These are phyloP conservation scores for Diachrysia chrysitis DNA, from an alignment of 2,888 invertebrate genomes.

Conservation along the genomic window DNA sequence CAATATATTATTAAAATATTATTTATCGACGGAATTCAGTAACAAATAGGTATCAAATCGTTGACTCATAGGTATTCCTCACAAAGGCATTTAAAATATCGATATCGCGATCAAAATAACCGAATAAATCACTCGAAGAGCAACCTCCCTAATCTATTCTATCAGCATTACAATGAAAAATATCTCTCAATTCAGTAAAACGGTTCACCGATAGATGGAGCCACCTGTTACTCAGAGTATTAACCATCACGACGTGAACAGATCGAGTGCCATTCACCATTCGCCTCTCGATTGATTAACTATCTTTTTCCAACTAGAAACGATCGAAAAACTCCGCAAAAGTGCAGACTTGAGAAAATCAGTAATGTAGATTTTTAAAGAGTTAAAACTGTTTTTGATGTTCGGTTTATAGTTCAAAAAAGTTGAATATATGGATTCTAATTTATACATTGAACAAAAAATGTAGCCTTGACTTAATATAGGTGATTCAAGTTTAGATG, in stretches of 20 bases:
- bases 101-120: background rate
- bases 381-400: background rate
- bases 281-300: slow-evolving; percentile 36
- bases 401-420: background rate
- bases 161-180: slow-evolving; percentile 23
- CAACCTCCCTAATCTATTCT: background rate
- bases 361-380: background rate
- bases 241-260: slow-evolving; percentile 45
- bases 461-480: slow-evolving; percentile 1
- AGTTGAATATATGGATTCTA: no score
- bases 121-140: background rate
- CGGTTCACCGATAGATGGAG: slow-evolving; percentile 43
- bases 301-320: slow-evolving; percentile 5
- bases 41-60: background rate
- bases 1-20: no score
- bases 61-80: background rate
- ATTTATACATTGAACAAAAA: background rate
- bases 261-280: slow-evolving; percentile 50
- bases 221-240: slow-evolving; percentile 52
- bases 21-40: background rate
- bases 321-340: background rate
- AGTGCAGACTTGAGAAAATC: slow-evolving; percentile 8
- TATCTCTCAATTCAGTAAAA: slow-evolving; percentile 34
- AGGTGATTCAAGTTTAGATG: background rate
- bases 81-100: background rate